These are phyloP conservation scores for Hyles euphorbiae DNA, from an alignment of 1,140 invertebrate species.

Conservation along the genomic window DNA sequence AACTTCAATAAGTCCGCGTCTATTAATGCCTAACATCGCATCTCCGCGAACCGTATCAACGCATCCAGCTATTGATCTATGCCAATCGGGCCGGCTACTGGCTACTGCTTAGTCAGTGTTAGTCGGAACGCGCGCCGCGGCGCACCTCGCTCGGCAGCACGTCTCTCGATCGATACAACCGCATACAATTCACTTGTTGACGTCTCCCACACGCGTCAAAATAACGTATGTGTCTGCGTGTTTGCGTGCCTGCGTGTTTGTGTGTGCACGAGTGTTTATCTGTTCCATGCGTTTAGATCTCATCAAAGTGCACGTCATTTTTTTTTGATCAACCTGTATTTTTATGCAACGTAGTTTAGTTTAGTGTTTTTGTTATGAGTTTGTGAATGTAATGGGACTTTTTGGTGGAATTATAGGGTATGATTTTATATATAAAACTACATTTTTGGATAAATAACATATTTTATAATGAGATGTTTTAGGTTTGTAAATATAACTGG, in stretches of 20 bases:
- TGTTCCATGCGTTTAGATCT: background rate
- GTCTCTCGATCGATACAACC: conserved; percentile 35
- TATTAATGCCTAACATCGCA: too few relatives aligned
- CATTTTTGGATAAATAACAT: too few relatives aligned
- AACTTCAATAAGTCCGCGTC: too few relatives aligned
- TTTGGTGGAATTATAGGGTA: too few relatives aligned
- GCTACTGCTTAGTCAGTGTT: conserved; percentile 34
- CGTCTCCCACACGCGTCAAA: conserved; percentile 27
- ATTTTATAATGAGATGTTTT: too few relatives aligned
- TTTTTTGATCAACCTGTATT: background rate
- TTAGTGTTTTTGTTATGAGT: too few relatives aligned
- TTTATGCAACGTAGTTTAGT: background rate
- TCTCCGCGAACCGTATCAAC: background rate
- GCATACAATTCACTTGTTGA: conserved; percentile 1
- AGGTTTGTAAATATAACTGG: too few relatives aligned
- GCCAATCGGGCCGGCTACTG: conserved; percentile 17
- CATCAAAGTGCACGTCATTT: conserved; percentile 1
- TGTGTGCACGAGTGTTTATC: conserved; percentile 12
- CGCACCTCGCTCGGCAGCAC: conserved; percentile 22
- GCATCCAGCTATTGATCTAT: conserved; percentile 19
- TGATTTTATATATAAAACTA: too few relatives aligned
- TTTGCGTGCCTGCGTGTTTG: background rate
- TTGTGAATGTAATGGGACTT: too few relatives aligned
- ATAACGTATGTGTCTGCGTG: conserved; percentile 41
- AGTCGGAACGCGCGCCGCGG: conserved; percentile 33